Evolutionary conservation across 1,140 invertebrate species (phyloP), one percentile per base, ranked within the genome.

Genomic region (Polypedilum vanderplanki): DNA sequence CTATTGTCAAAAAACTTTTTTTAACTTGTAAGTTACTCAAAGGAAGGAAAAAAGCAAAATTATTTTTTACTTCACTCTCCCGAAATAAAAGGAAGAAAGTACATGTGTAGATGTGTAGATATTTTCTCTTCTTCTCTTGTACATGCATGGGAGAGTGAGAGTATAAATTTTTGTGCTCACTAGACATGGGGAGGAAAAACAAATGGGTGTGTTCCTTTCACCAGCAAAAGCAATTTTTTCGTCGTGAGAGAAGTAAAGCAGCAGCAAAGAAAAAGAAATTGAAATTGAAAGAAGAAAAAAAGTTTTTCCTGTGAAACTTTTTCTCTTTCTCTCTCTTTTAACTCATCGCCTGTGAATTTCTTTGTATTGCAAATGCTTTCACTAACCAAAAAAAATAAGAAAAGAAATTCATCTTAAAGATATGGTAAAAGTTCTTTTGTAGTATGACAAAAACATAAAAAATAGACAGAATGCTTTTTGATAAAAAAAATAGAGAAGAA

Each of bases 121-220:
- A 33, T 33, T 33, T 57, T 57, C 10, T 15, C n/a, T 57, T 57
- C 3, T 57, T 57, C 46, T 57, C 46, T 3, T 57, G 46, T 57
- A 15, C 10, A 15, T 57, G n/a, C 8, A 15, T 15, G 46, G 1
- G 10, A 17, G 46, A 57, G 8, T n/a, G 46, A 57, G 46, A 57
- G 46, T 57, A 33, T 3, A 57, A 57, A 12, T 57, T 57, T 57
- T 33, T 33, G 24, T 33, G 24, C 24, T 33, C 24, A 33, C 24
- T 33, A 1, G 24, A 33, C 46, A 57, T 57, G 46, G 46, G 46
- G 46, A 57, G 46, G 46, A 57, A 57, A 33, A 57, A 57, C 46
- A 57, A 57, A 57, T 57, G 46, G 46, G 46, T 57, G 46, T 57
- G 46, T 57, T 57, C 46, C 46, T 57, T 57, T 57, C n/a, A n/a